These are phyloP conservation scores for Xylocopa sonorina DNA, from an alignment of 1,140 invertebrate species.

Conservation along the genomic window DNA sequence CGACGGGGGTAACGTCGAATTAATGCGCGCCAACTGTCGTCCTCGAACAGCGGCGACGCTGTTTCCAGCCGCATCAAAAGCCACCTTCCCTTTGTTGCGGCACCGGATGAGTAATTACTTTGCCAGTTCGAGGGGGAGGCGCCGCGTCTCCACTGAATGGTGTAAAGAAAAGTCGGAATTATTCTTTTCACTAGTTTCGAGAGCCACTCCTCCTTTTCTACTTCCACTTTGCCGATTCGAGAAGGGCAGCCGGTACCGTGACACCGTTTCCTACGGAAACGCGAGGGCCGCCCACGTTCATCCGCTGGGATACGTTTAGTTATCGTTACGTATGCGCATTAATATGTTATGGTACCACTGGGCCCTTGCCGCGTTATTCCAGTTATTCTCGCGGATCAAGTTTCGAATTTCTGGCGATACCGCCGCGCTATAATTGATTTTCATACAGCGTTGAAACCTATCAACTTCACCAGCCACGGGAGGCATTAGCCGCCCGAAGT, in stretches of 20 bases:
- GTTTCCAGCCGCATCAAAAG: not conserved
- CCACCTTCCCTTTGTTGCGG: not conserved
- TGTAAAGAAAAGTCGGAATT: slow-evolving; percentile 2
- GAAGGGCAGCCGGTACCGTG: not conserved
- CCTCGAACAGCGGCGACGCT: not conserved
- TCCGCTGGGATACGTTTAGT: slow-evolving; percentile 1
- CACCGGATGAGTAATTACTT: slow-evolving; percentile 19
- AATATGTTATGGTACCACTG: slow-evolving; percentile 31
- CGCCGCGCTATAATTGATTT: slow-evolving; percentile 46
- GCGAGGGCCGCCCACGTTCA: too few relatives aligned
- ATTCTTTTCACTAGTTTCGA: slow-evolving; percentile 21
- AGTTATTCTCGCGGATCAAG: slow-evolving; percentile 24
- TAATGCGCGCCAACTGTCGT: not conserved
- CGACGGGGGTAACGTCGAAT: not conserved
- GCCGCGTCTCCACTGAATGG: not conserved
- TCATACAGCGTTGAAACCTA: slow-evolving; percentile 39
- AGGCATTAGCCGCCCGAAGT: slow-evolving; percentile 23
- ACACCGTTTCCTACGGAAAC: not conserved
- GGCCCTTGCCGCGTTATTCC: slow-evolving; percentile 17
- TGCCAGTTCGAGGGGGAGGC: not conserved
- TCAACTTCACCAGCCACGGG: slow-evolving; percentile 31
- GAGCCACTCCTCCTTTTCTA: not conserved
- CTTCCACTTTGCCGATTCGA: not conserved
- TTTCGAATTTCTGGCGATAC: slow-evolving; percentile 33
- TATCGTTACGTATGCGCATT: not conserved